Conservation (phyloP, 2,888 invertebrate genomes). For the Erynnis tages region DNA sequence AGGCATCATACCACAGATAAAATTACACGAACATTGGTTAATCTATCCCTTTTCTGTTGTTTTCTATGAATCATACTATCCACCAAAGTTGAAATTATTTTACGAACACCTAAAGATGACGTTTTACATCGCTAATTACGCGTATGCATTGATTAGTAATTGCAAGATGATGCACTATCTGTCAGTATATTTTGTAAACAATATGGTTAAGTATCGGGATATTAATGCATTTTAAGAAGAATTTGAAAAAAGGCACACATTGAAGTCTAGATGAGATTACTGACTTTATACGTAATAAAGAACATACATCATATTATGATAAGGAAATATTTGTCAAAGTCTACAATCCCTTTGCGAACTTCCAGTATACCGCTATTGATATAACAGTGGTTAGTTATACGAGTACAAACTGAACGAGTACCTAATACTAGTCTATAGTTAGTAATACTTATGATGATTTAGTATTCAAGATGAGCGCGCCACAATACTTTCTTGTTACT, state of each 20-base stretch:
- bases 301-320: neutral
- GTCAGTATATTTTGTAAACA: neutral
- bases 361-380: too few species aligned
- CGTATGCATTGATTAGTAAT: neutral
- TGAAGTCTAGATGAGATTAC: too few species aligned
- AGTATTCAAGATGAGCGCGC: conserved; percentile 37
- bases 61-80: too few species aligned
- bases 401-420: conserved; percentile 17
- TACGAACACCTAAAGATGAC: too few species aligned
- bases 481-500: conserved; percentile 22
- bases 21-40: neutral
- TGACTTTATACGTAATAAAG: too few species aligned
- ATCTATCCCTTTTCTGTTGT: too few species aligned
- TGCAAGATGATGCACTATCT: neutral
- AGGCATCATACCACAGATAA: conserved; percentile 3
- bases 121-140: too few species aligned
- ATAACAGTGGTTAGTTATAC: too few species aligned
- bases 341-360: too few species aligned
- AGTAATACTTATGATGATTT: conserved; percentile 47
- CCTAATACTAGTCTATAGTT: conserved; percentile 34
- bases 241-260: too few species aligned
- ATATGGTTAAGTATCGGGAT: neutral
- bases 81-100: too few species aligned
- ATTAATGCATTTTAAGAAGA: neutral
- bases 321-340: neutral